Conservation (phyloP, 2,888 invertebrate species). For the Tenthredo scrophulariae region DNA sequence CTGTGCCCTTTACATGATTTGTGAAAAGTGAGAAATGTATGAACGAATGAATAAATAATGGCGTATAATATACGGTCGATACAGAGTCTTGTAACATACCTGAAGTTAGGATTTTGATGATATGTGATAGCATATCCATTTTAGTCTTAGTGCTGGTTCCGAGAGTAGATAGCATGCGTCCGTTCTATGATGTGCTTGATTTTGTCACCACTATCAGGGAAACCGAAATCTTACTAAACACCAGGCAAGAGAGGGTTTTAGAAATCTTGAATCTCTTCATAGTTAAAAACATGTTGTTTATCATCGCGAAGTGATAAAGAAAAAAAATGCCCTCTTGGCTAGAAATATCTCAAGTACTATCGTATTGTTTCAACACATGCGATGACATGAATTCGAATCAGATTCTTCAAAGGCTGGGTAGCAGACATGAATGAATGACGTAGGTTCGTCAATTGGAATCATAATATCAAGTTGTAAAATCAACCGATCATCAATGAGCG, state of each 20-base stretch:
- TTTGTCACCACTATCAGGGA: not conserved
- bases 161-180: not conserved
- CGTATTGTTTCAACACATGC: not conserved
- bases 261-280: not conserved
- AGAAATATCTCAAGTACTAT: not conserved
- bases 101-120: not conserved
- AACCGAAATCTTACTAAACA: not conserved
- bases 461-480: not conserved
- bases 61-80: not conserved
- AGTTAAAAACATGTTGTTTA: not conserved
- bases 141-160: not conserved
- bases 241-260: not conserved
- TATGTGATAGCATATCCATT: not conserved
- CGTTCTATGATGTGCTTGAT: not conserved
- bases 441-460: not conserved
- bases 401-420: not conserved
- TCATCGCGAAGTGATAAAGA: not conserved
- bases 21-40: not conserved
- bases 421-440: not conserved
- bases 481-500: not conserved
- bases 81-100: not conserved
- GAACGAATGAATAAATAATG: not conserved
- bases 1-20: not conserved
- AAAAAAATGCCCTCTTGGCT: not conserved
- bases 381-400: not conserved